phyloP scores from a whole-genome alignment of 1,140 invertebrate species.

The Dreissena polymorpha region DNA sequence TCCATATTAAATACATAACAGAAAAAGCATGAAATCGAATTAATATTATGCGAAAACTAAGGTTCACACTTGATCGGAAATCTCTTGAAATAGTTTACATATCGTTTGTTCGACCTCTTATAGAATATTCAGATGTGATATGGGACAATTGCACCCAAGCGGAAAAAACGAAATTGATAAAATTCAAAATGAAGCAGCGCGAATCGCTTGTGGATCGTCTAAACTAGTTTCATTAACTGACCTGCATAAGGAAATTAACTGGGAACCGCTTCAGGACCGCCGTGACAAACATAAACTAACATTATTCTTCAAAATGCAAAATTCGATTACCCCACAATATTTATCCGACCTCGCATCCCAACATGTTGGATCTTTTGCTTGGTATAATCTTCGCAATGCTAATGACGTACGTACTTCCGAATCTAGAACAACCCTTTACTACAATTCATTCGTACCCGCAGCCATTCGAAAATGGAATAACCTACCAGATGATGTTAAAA shows the following conservation, averaged over 20 bases:
- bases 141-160: constrained; percentile 24
- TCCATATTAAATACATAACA: constrained; percentile 31
- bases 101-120: constrained; percentile 31
- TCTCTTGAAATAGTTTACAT: constrained; percentile 42
- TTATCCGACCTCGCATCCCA: constrained; percentile 5
- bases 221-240: neutral
- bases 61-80: constrained; percentile 19
- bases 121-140: constrained; percentile 50
- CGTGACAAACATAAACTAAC: constrained; percentile 32
- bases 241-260: constrained; percentile 19
- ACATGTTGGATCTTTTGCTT: neutral
- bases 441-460: constrained; percentile 11
- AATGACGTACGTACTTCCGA: neutral
- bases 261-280: constrained; percentile 20
- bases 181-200: constrained; percentile 37
- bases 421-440: constrained; percentile 1
- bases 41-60: constrained; percentile 16
- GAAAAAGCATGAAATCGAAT: constrained; percentile 31
- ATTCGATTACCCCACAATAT: neutral
- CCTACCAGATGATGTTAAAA: constrained; percentile 5
- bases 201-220: constrained; percentile 44
- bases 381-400: constrained; percentile 14
- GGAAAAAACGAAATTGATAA: constrained; percentile 33
- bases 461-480: constrained; percentile 6
- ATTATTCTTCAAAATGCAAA: constrained; percentile 38